A percentile compares a stretch with the other conserved stretches of the same genome.
phyloP scores from a whole-genome alignment of 2,888 invertebrate species.

The Drosophila fulvimacula region DNA sequence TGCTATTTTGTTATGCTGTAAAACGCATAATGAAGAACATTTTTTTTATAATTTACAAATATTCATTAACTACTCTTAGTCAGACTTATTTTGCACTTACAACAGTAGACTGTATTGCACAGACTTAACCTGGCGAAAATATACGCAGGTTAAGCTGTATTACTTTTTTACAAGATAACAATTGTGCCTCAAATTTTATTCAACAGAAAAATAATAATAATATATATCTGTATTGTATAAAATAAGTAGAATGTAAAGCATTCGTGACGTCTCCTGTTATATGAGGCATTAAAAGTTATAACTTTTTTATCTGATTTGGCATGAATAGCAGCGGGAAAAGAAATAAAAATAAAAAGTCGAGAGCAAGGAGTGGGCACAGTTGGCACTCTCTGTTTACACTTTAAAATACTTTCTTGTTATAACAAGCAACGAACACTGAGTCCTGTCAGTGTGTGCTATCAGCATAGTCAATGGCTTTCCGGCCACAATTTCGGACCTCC shows the following conservation, averaged over 20 bases:
- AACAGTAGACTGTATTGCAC: too few relatives aligned
- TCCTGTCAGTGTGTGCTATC: background rate
- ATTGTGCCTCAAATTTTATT: too few relatives aligned
- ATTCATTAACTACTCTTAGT: too few relatives aligned
- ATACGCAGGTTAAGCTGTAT: too few relatives aligned
- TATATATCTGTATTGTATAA: background rate
- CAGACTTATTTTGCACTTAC: too few relatives aligned
- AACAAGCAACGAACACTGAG: background rate
- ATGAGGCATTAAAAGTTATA: background rate
- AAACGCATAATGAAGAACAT: too few relatives aligned
- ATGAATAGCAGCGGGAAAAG: background rate
- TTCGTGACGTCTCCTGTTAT: background rate
- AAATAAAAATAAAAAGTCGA: background rate
- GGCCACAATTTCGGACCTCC: background rate
- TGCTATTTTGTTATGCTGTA: too few relatives aligned
- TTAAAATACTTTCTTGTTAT: background rate
- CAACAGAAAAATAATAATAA: too few relatives aligned
- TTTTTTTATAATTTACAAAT: too few relatives aligned
- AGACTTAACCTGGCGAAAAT: too few relatives aligned
- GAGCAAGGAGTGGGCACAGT: background rate
- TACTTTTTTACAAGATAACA: too few relatives aligned
- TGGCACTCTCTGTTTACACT: background rate
- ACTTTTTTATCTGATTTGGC: constrained; percentile 4
- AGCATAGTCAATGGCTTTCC: constrained; percentile 2
- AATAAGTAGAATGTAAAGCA: background rate